A percentile compares a stretch with the other conserved stretches of the same genome.
Evolutionary conservation across 2,797 vertebrate species (phyloP).

Genomic region (Fistularia commersonii): DNA sequence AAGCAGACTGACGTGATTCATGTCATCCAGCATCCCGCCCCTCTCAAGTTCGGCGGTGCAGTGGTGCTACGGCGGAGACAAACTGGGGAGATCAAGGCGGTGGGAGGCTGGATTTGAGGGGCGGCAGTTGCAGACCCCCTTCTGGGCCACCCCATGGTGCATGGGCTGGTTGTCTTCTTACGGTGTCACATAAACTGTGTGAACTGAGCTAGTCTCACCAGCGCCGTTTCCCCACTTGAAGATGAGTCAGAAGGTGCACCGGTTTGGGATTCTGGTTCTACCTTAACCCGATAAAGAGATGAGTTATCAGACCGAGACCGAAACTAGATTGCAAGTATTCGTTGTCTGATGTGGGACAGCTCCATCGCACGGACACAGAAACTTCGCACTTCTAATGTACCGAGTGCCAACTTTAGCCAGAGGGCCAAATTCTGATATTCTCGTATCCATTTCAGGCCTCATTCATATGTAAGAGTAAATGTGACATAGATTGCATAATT

Average conservation of each 20-base stretch:
- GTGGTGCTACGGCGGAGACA: constrained; percentile 44
- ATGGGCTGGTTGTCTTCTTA: constrained; percentile 42
- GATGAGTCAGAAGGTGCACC: constrained; percentile 29
- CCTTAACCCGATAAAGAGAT: not conserved
- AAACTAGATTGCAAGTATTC: not conserved
- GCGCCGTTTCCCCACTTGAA: constrained; percentile 23
- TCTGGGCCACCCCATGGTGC: constrained; percentile 45
- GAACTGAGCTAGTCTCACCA: constrained; percentile 35
- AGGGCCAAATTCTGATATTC: no score
- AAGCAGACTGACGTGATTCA: constrained; percentile 59
- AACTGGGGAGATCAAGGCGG: constrained; percentile 61
- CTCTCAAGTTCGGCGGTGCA: constrained; percentile 25
- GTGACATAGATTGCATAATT: no score
- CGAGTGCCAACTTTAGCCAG: not conserved
- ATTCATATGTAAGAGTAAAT: no score
- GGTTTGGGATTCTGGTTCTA: not conserved
- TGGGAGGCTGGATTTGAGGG: constrained; percentile 33
- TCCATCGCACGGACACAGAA: not conserved
- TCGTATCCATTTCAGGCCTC: no score
- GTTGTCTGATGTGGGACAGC: not conserved
- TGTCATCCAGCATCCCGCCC: constrained; percentile 57
- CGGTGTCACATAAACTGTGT: constrained; percentile 35
- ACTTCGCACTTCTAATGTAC: not conserved
- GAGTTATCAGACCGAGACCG: not conserved
- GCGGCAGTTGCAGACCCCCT: constrained; percentile 41